These are phyloP conservation scores for Astyanax mexicanus DNA, from an alignment of 2,797 vertebrate species.

Conservation along the genomic window DNA sequence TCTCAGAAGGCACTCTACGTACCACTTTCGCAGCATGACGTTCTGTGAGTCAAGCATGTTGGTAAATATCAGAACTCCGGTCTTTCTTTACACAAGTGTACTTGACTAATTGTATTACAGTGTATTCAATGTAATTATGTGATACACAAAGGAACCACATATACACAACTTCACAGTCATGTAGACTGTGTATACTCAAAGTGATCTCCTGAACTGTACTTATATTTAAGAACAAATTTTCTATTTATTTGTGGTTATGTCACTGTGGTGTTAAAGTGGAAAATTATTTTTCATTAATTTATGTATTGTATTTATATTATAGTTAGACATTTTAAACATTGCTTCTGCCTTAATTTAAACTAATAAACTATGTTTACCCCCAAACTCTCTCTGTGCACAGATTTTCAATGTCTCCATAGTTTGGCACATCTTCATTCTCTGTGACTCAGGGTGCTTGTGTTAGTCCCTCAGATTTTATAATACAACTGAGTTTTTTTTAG, in stretches of 20 bases:
- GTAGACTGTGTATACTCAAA: background rate
- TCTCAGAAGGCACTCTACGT: constrained; percentile 20
- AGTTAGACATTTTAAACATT: constrained; percentile 22
- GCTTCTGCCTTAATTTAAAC: constrained; percentile 36
- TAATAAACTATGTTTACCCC: constrained; percentile 30
- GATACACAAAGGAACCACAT: background rate
- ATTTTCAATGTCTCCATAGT: background rate
- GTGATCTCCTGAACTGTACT: background rate
- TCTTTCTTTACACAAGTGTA: constrained; percentile 26
- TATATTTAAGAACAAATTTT: constrained; percentile 26
- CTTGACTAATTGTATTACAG: constrained; percentile 9
- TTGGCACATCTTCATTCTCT: constrained; percentile 13
- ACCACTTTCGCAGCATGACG: constrained; percentile 24
- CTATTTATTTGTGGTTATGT: constrained; percentile 9
- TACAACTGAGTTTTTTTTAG: constrained; percentile 3
- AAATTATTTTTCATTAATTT: constrained; percentile 27
- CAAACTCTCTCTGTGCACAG: constrained; percentile 11
- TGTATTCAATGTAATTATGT: background rate
- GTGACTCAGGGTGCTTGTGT: background rate
- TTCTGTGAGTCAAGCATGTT: constrained; percentile 38
- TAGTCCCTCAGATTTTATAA: constrained; percentile 10
- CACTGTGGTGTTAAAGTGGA: constrained; percentile 17
- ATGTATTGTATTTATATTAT: constrained; percentile 37
- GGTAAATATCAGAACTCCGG: constrained; percentile 1
- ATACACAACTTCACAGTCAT: background rate